Evolutionary conservation across 2,888 invertebrate species (phyloP).

Genomic region (Heteromurus nitidus): DNA sequence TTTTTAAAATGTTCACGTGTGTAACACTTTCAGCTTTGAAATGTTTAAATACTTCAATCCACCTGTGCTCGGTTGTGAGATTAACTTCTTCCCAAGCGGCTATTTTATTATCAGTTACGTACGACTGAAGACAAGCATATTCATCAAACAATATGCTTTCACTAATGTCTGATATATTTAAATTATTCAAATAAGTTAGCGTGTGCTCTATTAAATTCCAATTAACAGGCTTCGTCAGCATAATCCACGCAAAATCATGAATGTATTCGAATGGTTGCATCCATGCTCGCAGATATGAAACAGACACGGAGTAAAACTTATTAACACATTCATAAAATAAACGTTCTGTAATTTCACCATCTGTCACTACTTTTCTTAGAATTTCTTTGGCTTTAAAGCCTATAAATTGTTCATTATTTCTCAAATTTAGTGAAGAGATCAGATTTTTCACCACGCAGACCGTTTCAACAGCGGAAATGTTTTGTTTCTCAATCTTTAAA

Average conservation of each 20-base stretch:
- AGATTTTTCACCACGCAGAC: not conserved
- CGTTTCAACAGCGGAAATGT: conserved; percentile 28
- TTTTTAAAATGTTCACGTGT: not conserved
- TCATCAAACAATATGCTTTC: conserved; percentile 9
- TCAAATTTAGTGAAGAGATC: not conserved
- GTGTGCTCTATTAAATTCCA: conserved; percentile 26
- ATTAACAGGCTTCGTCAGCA: not conserved
- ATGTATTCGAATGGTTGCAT: conserved; percentile 8
- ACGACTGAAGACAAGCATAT: not conserved
- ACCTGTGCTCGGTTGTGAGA: not conserved
- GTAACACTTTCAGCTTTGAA: not conserved
- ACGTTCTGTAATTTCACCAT: not conserved
- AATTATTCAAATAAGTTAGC: too few species aligned
- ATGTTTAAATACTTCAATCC: conserved; percentile 25
- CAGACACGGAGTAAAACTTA: not conserved
- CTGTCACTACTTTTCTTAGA: not conserved
- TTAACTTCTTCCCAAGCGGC: not conserved
- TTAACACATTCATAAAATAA: not conserved
- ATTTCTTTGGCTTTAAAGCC: not conserved
- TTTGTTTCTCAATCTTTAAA: conserved; percentile 31
- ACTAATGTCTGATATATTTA: too few species aligned
- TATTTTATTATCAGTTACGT: not conserved
- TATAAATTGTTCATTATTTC: conserved; percentile 28
- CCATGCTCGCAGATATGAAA: conserved; percentile 30
- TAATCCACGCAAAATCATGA: conserved; percentile 13